Base-by-base conservation (phyloP, 1,140 invertebrate species). In the Drosophila tropicalis region DNA sequence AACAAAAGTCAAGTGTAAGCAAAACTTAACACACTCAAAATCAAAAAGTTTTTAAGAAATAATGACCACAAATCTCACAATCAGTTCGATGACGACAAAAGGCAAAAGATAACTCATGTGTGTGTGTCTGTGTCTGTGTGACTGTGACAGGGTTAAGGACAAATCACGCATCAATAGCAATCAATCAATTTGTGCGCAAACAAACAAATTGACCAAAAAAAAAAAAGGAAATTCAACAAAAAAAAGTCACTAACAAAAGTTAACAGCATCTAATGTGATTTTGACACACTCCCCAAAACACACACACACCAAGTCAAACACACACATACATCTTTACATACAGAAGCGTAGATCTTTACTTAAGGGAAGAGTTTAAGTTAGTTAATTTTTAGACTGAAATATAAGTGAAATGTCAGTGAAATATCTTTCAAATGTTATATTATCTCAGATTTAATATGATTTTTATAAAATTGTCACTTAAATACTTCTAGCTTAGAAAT, bases 201-300 rank as follows among this genome's bases (percentile, higher is more conserved):
- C 76, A 87, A 83, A 77, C 70, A 67, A 84, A 84, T 71, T 78
- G 55, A 77, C 56, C 56, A 86, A 74, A 51, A 34, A 40, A 36
- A 66, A 57, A 67, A 13, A 39, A n/a, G 15, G 17, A 39, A 44
- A 41, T 32, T n/a, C 10, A 67, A 58, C 41, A 71, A 67, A 32
- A 41, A 61, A 68, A 73, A 65, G 56, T 57, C 68, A 58, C 44
- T 74, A 68, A 56, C 70, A 56, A 81, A 89, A 89, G 84, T 84
- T 87, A 83, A 89, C 84, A 80, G 84, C 73, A 81, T 81, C 84
- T 87, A 87, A 87, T 87, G 83, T 89, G 84, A 87, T 89, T 87
- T 89, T 87, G 79, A 87, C 76, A 80, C 84, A 87, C 71, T 85
- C 51, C 67, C 69, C 57, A 65, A 55, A 67, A 36, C 10, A 47